Conservation (phyloP, 64 coral and sea anemone genomes). For the Montipora sp. region DNA sequence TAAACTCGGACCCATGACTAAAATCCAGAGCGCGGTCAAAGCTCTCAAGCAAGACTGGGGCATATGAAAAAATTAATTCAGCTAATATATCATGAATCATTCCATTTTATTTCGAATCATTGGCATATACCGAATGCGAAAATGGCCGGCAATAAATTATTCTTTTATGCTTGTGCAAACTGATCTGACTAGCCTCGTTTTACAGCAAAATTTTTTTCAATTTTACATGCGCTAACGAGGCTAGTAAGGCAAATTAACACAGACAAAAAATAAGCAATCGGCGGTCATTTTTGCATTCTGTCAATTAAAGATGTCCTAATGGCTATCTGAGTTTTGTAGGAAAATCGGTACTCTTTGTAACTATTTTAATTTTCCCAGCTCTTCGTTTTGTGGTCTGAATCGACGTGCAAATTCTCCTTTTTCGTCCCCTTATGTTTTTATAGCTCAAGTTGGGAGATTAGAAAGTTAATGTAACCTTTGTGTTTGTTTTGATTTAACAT, state of each 20-base stretch:
- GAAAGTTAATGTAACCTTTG: neutral
- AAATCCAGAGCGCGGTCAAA: constrained; percentile 90
- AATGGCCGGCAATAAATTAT: no score
- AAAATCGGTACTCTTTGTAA: neutral
- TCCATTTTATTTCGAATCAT: constrained; percentile 38
- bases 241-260: no score
- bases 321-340: constrained; percentile 14
- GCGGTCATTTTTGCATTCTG: no score
- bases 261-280: no score
- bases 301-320: neutral
- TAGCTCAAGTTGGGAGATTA: neutral
- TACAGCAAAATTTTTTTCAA: no score
- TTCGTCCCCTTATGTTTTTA: neutral
- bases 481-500: neutral
- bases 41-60: constrained; percentile 95
- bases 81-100: constrained; percentile 7
- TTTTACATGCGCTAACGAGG: no score
- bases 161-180: no score
- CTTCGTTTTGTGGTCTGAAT: neutral
- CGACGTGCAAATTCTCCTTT: neutral
- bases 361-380: constrained; percentile 16
- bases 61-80: constrained; percentile 60
- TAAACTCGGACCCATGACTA: constrained; percentile 95
- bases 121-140: neutral
- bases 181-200: no score